Conservation (phyloP, 2,113 vertebrate species). For the Petromus typicus region DNA sequence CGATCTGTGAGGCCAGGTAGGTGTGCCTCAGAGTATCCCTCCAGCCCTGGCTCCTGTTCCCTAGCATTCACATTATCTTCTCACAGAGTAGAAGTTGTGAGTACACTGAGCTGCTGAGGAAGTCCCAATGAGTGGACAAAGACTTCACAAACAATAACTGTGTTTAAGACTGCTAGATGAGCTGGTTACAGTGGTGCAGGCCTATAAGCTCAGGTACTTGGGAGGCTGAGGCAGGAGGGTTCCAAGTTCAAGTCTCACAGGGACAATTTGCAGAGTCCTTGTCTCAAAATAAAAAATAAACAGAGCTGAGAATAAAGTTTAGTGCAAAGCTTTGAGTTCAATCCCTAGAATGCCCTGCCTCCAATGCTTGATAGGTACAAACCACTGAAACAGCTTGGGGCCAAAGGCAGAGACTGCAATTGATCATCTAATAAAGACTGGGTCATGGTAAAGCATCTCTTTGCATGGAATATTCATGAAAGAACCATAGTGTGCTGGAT, state of each 20-base stretch:
- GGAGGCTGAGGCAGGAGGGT: background rate
- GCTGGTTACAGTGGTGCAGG: background rate
- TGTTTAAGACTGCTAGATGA: slow-evolving; percentile 23
- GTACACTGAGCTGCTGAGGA: background rate
- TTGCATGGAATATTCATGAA: slow-evolving; percentile 25
- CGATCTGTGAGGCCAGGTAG: slow-evolving; percentile 96
- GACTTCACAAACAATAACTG: background rate
- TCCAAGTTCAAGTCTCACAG: background rate
- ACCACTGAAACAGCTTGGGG: background rate
- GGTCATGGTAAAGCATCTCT: slow-evolving; percentile 25
- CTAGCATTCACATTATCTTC: background rate
- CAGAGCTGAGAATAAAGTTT: background rate
- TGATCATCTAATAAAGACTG: slow-evolving; percentile 26
- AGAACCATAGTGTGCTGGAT: slow-evolving; percentile 25
- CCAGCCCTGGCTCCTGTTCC: background rate
- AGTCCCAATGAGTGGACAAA: slow-evolving; percentile 41
- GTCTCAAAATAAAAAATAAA: background rate
- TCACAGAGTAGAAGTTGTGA: background rate
- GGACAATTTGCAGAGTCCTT: background rate
- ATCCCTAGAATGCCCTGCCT: background rate
- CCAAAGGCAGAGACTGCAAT: background rate
- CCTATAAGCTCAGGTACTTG: background rate
- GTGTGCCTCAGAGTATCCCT: slow-evolving; percentile 66
- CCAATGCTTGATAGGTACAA: background rate
- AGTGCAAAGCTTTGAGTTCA: background rate